Conservation (phyloP, 2,888 invertebrate species). For the Drosophila macrospina region DNA sequence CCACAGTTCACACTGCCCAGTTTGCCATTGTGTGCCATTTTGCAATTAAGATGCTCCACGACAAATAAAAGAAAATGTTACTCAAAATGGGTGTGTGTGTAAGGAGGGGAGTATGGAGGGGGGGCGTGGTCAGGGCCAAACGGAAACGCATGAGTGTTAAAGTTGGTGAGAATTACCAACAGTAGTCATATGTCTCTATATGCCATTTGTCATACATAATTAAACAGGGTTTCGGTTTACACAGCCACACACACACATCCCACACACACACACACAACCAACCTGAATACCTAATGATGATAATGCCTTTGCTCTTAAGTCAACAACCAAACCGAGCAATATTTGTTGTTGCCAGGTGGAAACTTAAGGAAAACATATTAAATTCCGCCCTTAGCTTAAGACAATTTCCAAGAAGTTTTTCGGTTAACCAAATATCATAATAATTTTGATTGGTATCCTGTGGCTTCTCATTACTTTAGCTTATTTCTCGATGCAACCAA, state of each 20-base stretch:
- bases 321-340: conserved; percentile 15
- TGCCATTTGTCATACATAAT: conserved; percentile 74
- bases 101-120: not conserved
- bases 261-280: conserved; percentile 7
- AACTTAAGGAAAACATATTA: conserved; percentile 3
- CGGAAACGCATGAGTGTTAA: conserved; percentile 36
- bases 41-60: conserved; percentile 71
- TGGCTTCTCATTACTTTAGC: not conserved
- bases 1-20: conserved; percentile 32
- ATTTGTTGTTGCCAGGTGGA: conserved; percentile 13
- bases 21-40: conserved; percentile 68
- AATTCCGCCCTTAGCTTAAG: not conserved
- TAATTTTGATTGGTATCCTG: conserved; percentile 17
- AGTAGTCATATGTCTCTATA: conserved; percentile 65
- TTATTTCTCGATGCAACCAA: not conserved
- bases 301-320: conserved; percentile 44
- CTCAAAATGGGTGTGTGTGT: not conserved
- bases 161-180: conserved; percentile 38
- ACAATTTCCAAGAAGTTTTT: not conserved
- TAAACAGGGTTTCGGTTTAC: conserved; percentile 35
- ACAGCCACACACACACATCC: conserved; percentile 5
- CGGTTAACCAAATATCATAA: conserved; percentile 13
- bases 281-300: conserved; percentile 57
- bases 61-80: conserved; percentile 56
- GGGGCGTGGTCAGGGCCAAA: not conserved